Evolutionary conservation across 1,140 invertebrate genomes (phyloP).

Genomic region (Chelonus insularis): DNA sequence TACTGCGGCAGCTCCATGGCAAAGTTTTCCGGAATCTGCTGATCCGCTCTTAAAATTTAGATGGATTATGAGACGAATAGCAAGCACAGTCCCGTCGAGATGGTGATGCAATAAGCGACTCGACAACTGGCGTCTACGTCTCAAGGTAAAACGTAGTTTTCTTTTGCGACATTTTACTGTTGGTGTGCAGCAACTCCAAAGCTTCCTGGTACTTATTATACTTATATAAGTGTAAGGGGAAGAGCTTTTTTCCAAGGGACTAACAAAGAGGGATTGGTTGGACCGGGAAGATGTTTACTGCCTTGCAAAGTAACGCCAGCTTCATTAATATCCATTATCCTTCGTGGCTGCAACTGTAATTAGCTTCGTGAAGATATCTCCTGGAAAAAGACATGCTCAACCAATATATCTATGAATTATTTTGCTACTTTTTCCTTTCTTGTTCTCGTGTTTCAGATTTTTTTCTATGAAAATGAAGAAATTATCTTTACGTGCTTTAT

Average conservation of each 20-base stretch:
- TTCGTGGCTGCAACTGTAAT: conserved; percentile 44
- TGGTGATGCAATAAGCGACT: conserved; percentile 18
- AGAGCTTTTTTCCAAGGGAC: conserved; percentile 24
- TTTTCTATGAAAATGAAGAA: no score
- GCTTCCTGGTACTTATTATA: conserved; percentile 55
- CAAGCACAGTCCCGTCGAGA: conserved; percentile 18
- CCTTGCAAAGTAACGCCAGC: conserved; percentile 53
- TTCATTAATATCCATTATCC: conserved; percentile 62
- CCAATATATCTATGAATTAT: no score
- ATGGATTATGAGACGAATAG: conserved; percentile 56
- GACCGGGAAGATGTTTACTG: conserved; percentile 59
- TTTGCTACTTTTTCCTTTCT: no score
- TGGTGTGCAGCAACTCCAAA: background rate
- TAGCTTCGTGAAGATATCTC: conserved; percentile 47
- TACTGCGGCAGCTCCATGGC: conserved; percentile 46
- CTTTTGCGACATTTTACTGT: background rate
- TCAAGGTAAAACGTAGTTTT: conserved; percentile 4
- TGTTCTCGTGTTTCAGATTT: no score
- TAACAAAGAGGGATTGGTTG: conserved; percentile 60
- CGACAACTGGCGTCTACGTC: conserved; percentile 2
- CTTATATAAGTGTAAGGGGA: conserved; percentile 37
- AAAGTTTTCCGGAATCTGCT: conserved; percentile 50
- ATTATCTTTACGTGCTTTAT: no score
- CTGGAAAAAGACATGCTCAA: conserved; percentile 47
- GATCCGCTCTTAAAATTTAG: conserved; percentile 59